Evolutionary conservation across 2,888 invertebrate genomes (phyloP), one percentile per base, ranked within the genome.

Genomic region (Eupithecia subfuscata): DNA sequence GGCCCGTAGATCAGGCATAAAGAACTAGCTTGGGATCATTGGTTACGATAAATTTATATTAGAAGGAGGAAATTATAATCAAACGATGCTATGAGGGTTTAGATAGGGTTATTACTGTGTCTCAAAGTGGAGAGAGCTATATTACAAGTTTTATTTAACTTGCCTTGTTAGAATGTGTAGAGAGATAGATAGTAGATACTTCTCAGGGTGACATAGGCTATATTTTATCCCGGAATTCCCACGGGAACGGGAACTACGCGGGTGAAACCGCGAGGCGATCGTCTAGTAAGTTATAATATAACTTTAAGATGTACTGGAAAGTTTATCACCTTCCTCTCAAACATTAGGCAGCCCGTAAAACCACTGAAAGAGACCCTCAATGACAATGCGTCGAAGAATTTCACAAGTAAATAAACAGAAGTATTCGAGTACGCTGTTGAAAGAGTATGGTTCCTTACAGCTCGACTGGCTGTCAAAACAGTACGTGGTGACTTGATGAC

Each of bases 391-490:
- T 18, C 45, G 45, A 45, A 45, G 16, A 16, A 45, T 45, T 45
- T 45, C 5, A 16, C 5, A 45, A 16, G 16, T 45, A 45, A 45
- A 48, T 48, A 48, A 48, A 48, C 18, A 18, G 4, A 16, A 6
- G 48, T 48, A 48, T 48, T 48, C 48, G 18, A 48, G 18, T 8
- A 18, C 8, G 18, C 48, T 18, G 48, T 48, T 48, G 18, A 48
- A 8, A 18, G 48, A 48, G 1, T 7, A 48, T 18, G 18, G 18
- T 18, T 48, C 18, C 48, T 18, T 48, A 8, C 48, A 48, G 4
- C 8, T 8, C 7, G 18, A 2, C 48, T 48, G 18, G 68, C 75
- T 81, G 82, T 82, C 82, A 82, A 82, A 82, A 84, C 81, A 82
- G 78, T 75, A 64, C 60, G 72, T 74, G 67, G 37, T 74, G 73